phyloP scores from a whole-genome alignment of 2,113 vertebrate genomes.

The Rhombomys opimus region DNA sequence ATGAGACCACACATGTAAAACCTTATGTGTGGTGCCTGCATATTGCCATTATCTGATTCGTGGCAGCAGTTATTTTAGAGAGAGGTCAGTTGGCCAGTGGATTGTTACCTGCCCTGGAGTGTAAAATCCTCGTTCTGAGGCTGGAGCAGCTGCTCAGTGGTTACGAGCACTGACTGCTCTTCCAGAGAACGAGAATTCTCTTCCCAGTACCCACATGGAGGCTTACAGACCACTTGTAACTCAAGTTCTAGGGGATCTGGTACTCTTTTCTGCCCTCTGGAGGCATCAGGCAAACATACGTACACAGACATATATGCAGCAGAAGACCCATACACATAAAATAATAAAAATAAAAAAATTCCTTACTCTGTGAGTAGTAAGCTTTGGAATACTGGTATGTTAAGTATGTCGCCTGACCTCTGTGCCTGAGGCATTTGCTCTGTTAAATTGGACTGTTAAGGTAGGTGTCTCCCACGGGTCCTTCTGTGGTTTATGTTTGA shows the following conservation, averaged over 20 bases:
- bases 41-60: constrained; percentile 9
- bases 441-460: constrained; percentile 38
- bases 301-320: not conserved
- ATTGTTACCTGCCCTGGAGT: not conserved
- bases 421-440: constrained; percentile 3
- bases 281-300: not conserved
- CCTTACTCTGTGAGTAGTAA: not conserved
- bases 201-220: not conserved
- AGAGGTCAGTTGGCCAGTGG: not conserved
- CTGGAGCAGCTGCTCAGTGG: not conserved
- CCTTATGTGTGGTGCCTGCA: not conserved
- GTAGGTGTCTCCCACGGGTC: not conserved
- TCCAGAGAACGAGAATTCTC: not conserved
- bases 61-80: constrained; percentile 39
- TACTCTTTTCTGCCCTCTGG: not conserved
- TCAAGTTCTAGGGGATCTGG: not conserved
- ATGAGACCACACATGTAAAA: constrained; percentile 8
- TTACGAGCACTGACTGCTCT: not conserved
- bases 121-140: not conserved
- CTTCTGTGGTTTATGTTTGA: constrained; percentile 22
- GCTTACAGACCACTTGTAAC: not conserved
- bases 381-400: not conserved
- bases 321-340: not conserved
- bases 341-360: not conserved
- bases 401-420: not conserved